Evolutionary conservation across 2,797 vertebrate genomes (phyloP), one percentile per base, ranked within the genome.

Genomic region (Phoebastria nigripes): DNA sequence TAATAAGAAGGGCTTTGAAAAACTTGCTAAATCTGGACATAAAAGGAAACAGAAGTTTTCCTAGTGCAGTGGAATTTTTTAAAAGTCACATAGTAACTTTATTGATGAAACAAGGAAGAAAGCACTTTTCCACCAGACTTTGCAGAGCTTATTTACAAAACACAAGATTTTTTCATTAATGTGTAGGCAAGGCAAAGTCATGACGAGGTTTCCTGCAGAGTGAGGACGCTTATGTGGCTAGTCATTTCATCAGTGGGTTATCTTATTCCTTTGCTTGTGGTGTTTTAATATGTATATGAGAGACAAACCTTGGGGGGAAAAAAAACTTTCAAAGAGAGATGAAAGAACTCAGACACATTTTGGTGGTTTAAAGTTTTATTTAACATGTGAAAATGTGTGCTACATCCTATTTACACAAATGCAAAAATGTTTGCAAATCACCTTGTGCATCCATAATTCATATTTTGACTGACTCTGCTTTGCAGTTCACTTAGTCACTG

Each of bases 1-100:
- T 97, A 98, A 98, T 98, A 98, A 98, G 98, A 98, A 97, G 97
- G 95, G 97, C 97, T 98, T 98, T 98, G 97, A 98, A 98, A 98
- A 97, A 96, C 97, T 97, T 97, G 95, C 97, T 98, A 98, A 98
- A 98, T 98, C 97, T 97, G 97, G 97, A 97, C 97, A 98, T 98
- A 98, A 98, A 98, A 98, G 98, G 97, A 98, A 98, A 98, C 97
- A 97, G 96, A 97, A 97, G 96, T 98, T 98, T 98, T 97, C 98
- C 97, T 97, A 97, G 92, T 96, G 97, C 95, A 97, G 97, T 98
- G 98, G 98, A 98, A 98, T 97, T 98, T 98, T 98, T 97, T 97
- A 66, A 96, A 96, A 98, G 97, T 98, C 93, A 95, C 97, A 98
- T 98, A 98, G 97, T 98, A 97, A 97, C 95, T 97, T 97, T 97